A percentile compares a stretch with the other conserved stretches of the same genome.
Evolutionary conservation across 2,888 invertebrate genomes (phyloP).

Genomic region (Taenaris catops): DNA sequence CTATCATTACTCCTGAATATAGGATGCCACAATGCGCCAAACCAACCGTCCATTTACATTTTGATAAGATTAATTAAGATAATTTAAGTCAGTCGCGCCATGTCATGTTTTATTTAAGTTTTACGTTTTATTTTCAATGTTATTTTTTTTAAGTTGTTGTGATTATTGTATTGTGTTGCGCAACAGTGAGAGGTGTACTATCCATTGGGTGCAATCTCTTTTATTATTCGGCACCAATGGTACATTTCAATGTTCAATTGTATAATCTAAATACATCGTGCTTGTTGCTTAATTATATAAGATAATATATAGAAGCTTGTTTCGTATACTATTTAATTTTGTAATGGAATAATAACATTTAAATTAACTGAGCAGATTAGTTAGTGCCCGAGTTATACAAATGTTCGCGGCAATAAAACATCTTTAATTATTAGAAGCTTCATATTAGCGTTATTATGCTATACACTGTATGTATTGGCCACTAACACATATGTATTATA

Average conservation of each 20-base stretch:
- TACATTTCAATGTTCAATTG: constrained; percentile 13
- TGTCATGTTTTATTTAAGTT: constrained; percentile 56
- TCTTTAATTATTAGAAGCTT: too few relatives aligned
- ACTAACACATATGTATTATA: too few relatives aligned
- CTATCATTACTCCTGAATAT: constrained; percentile 33
- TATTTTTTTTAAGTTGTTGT: constrained; percentile 39
- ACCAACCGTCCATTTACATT: constrained; percentile 40
- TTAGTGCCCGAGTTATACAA: too few relatives aligned
- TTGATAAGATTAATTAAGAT: constrained; percentile 44
- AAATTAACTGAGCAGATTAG: too few relatives aligned
- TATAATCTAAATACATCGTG: constrained; percentile 8
- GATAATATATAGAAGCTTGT: too few relatives aligned
- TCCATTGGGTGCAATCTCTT: constrained; percentile 12
- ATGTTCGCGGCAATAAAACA: too few relatives aligned
- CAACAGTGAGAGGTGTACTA: constrained; percentile 22
- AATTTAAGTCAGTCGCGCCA: constrained; percentile 73
- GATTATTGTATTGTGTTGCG: constrained; percentile 39
- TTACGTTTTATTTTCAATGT: constrained; percentile 37
- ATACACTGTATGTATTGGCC: too few relatives aligned
- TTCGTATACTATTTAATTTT: too few relatives aligned
- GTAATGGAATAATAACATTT: too few relatives aligned
- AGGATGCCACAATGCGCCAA: constrained; percentile 30
- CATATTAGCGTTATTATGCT: too few relatives aligned
- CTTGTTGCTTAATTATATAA: constrained; percentile 20
- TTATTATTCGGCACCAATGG: constrained; percentile 12